These are phyloP conservation scores for Sylvilagus bachmani DNA, from an alignment of 2,113 vertebrate genomes.

Conservation along the genomic window DNA sequence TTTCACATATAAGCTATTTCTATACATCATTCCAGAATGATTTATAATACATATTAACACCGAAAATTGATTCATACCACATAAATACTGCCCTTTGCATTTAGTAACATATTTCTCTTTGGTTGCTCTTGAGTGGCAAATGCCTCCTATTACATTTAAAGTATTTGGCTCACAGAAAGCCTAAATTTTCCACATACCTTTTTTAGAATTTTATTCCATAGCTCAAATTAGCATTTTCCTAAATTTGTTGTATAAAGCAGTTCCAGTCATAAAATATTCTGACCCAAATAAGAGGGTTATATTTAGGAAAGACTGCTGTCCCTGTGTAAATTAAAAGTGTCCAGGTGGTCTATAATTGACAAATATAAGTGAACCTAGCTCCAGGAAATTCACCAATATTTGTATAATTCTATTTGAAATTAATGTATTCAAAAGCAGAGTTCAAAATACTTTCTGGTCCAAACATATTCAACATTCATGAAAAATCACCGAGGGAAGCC, in stretches of 20 bases:
- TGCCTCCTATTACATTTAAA: constrained; percentile 41
- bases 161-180: constrained; percentile 38
- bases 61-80: constrained; percentile 37
- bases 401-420: constrained; percentile 46
- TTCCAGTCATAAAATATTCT: constrained; percentile 27
- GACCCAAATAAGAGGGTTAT: neutral
- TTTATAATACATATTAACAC: neutral
- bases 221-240: constrained; percentile 6
- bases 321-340: constrained; percentile 38
- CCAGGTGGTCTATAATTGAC: neutral
- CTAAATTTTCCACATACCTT: neutral
- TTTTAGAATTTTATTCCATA: constrained; percentile 22
- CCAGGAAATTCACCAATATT: constrained; percentile 34
- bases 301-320: neutral
- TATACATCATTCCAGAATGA: neutral
- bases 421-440: neutral
- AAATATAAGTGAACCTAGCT: constrained; percentile 31
- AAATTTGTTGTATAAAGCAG: neutral
- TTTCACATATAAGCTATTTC: constrained; percentile 26
- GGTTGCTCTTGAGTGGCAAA: constrained; percentile 5
- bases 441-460: constrained; percentile 14
- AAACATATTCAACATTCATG: neutral
- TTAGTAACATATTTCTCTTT: constrained; percentile 22
- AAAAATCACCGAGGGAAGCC: neutral
- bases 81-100: neutral